Conservation (phyloP, 92 coral and sea anemone genomes). For the Epizoanthus fatuus region DNA sequence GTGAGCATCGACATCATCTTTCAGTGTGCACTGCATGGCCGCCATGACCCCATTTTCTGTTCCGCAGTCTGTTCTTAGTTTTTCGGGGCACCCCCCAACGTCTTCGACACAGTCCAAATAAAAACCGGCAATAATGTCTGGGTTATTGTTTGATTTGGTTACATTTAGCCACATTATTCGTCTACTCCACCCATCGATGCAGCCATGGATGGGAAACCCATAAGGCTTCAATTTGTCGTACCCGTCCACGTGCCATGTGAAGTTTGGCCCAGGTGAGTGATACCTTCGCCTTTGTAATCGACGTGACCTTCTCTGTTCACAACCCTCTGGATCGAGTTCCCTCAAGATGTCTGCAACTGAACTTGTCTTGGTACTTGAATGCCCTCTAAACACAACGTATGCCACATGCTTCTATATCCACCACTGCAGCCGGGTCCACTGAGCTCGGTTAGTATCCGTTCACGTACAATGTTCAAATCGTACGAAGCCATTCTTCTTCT, state of each 20-base stretch:
- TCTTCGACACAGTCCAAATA: conserved; percentile 60
- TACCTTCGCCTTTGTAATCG: conserved; percentile 60
- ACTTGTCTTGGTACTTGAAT: conserved; percentile 71
- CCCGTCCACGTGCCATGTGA: conserved; percentile 77
- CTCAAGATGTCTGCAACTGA: conserved; percentile 56
- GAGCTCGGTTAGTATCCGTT: conserved; percentile 52
- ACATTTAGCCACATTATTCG: conserved; percentile 69
- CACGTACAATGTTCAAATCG: conserved; percentile 61
- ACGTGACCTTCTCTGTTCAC: conserved; percentile 63
- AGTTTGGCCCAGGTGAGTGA: conserved; percentile 55
- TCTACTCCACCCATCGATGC: conserved; percentile 73
- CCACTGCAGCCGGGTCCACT: conserved; percentile 64
- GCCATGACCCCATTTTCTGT: conserved; percentile 85
- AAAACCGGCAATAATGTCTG: conserved; percentile 66
- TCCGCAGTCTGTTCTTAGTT: conserved; percentile 75
- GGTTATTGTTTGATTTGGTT: conserved; percentile 67
- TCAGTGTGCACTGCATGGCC: conserved; percentile 70
- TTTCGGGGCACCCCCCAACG: conserved; percentile 69
- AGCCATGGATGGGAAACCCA: conserved; percentile 76
- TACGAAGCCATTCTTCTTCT: conserved; percentile 63
- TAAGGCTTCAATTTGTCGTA: conserved; percentile 74
- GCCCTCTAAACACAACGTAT: conserved; percentile 32
- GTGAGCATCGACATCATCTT: conserved; percentile 49
- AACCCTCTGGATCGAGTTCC: conserved; percentile 70
- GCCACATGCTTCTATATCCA: conserved; percentile 67